Percentiles rank a stretch among this genome's conserved stretches.
Evolutionary conservation across 2,113 vertebrate genomes (phyloP).

Genomic region (Pandion haliaetus): DNA sequence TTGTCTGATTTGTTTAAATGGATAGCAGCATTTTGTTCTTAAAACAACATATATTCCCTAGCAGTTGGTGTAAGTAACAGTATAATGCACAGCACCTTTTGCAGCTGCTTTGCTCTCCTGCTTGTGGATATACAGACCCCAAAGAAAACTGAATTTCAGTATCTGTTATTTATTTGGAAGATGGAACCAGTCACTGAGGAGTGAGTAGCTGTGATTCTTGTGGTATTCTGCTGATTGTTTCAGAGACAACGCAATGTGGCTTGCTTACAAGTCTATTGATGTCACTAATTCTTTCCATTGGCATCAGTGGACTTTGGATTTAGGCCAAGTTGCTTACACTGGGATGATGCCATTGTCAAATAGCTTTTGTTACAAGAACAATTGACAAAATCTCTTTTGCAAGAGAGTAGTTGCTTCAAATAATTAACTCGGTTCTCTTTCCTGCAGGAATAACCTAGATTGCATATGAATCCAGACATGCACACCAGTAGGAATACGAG

Average conservation of each 20-base stretch:
- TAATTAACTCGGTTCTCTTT: constrained; percentile 57
- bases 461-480: constrained; percentile 72
- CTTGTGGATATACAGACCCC: not conserved
- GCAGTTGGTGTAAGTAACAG: constrained; percentile 4
- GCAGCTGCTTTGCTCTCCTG: constrained; percentile 6
- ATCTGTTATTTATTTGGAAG: constrained; percentile 24
- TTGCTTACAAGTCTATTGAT: not conserved
- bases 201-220: constrained; percentile 12
- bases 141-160: constrained; percentile 15
- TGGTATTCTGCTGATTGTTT: not conserved
- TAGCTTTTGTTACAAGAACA: not conserved
- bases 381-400: not conserved
- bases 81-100: not conserved
- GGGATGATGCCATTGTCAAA: not conserved
- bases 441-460: constrained; percentile 82
- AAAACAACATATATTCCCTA: not conserved
- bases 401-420: not conserved
- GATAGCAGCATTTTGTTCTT: constrained; percentile 1
- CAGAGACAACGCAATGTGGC: not conserved
- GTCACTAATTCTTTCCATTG: not conserved
- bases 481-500: constrained; percentile 74
- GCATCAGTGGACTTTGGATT: not conserved
- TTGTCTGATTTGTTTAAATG: not conserved
- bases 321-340: not conserved
- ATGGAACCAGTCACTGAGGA: not conserved